Evolutionary conservation across 2,888 invertebrate genomes (phyloP).

Genomic region (Liodrosophila aerea): DNA sequence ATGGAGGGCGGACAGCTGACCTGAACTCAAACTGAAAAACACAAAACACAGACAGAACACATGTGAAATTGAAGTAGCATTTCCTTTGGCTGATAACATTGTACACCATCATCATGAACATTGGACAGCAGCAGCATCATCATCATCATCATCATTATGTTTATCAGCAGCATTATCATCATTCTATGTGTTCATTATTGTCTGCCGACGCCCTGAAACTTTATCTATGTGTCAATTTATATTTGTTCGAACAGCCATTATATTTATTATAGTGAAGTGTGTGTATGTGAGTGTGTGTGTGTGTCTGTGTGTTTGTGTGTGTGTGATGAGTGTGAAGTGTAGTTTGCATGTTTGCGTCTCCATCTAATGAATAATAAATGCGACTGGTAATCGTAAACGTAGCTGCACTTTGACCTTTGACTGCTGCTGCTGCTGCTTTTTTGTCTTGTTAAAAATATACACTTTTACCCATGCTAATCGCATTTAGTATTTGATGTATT

Average conservation of each 20-base stretch:
- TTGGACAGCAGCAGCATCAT: conserved; percentile 2
- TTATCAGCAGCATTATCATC: conserved; percentile 5
- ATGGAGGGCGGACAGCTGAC: conserved; percentile 35
- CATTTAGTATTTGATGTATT: conserved; percentile 37
- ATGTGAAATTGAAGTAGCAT: conserved; percentile 41
- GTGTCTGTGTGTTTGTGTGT: conserved; percentile 12
- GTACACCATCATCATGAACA: conserved; percentile 10
- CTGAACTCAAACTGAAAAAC: conserved; percentile 12
- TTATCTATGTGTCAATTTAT: conserved; percentile 73
- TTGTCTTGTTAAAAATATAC: conserved; percentile 9
- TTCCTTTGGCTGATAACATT: conserved; percentile 41
- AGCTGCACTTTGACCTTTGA: conserved; percentile 70
- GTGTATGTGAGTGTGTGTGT: conserved; percentile 20
- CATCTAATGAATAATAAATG: conserved; percentile 74
- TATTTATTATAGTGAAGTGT: conserved; percentile 63
- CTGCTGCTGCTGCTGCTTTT: conserved; percentile 31
- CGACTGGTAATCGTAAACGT: conserved; percentile 70
- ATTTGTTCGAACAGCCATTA: conserved; percentile 73
- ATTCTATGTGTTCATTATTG: conserved; percentile 15
- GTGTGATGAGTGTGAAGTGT: conserved; percentile 51
- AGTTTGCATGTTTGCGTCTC: conserved; percentile 68
- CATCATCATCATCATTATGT: conserved; percentile 13
- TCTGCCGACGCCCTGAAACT: conserved; percentile 66
- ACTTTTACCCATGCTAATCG: conserved; percentile 39
- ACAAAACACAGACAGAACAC: conserved; percentile 6